Evolutionary conservation across 2,797 vertebrate species (phyloP).

Genomic region (Anguilla obscura): DNA sequence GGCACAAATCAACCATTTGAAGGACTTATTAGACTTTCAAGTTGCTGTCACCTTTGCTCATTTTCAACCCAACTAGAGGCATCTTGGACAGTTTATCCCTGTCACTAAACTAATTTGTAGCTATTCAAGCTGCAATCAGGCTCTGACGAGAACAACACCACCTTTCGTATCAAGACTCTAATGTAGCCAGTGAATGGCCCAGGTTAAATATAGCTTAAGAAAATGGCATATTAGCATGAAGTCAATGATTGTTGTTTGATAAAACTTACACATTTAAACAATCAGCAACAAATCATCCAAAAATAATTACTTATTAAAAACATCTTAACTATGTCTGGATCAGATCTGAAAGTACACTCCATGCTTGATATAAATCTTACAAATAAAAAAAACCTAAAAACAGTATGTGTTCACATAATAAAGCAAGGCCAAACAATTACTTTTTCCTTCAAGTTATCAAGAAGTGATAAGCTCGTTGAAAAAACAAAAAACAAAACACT

Average conservation of each 20-base stretch:
- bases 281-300: neutral
- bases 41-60: slow-evolving; percentile 92
- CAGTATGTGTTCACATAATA: neutral
- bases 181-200: slow-evolving; percentile 43
- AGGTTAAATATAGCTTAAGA: slow-evolving; percentile 29
- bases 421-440: neutral
- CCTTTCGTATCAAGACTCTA: slow-evolving; percentile 53
- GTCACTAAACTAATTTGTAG: slow-evolving; percentile 95
- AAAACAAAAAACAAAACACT: neutral
- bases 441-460: neutral
- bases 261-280: neutral
- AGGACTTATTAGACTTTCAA: slow-evolving; percentile 96
- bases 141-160: slow-evolving; percentile 72
- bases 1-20: slow-evolving; percentile 86
- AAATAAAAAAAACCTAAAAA: neutral
- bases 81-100: slow-evolving; percentile 87
- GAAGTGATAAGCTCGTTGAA: neutral
- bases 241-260: neutral
- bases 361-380: neutral
- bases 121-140: slow-evolving; percentile 84
- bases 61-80: slow-evolving; percentile 86
- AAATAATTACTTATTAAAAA: neutral
- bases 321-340: neutral
- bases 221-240: slow-evolving; percentile 25
- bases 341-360: neutral